A percentile compares a stretch with the other conserved stretches of the same genome.
Evolutionary conservation across 2,888 invertebrate species (phyloP).

Genomic region (Drosophila multiciliata): DNA sequence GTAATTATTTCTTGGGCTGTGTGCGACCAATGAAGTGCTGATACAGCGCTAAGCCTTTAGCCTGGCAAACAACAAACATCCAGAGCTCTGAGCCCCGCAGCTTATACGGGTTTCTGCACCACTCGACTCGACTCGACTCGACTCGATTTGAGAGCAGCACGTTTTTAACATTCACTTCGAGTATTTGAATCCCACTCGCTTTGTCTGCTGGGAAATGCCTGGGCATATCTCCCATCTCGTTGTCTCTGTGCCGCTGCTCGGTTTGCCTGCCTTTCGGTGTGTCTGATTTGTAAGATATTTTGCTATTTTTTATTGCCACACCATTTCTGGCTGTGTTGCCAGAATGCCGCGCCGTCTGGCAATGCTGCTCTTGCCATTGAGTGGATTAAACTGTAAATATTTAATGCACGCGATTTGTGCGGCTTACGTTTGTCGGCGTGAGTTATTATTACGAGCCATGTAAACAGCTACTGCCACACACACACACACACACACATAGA

Average conservation of each 20-base stretch:
- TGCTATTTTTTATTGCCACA: conserved; percentile 77
- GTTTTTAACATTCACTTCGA: conserved; percentile 68
- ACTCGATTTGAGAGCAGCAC: conserved; percentile 45
- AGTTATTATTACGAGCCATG: conserved; percentile 58
- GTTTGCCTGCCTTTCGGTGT: conserved; percentile 38
- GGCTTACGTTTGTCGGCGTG: conserved; percentile 63
- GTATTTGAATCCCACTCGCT: conserved; percentile 55
- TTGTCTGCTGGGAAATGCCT: conserved; percentile 65
- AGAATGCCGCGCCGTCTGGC: conserved; percentile 50
- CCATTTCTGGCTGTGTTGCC: conserved; percentile 53
- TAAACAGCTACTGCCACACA: conserved; percentile 12
- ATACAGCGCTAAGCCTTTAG: conserved; percentile 59
- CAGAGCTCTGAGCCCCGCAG: background rate
- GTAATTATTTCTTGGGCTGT: conserved; percentile 55
- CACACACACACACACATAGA: background rate
- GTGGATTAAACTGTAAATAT: conserved; percentile 80
- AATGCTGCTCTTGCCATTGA: conserved; percentile 72
- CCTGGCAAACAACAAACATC: conserved; percentile 7
- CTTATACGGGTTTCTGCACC: conserved; percentile 33
- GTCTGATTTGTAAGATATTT: conserved; percentile 77
- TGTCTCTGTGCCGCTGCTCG: conserved; percentile 26
- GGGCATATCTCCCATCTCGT: conserved; percentile 31
- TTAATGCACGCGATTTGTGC: conserved; percentile 75
- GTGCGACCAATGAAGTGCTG: conserved; percentile 61
- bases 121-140: conserved; percentile 27